Evolutionary conservation across 2,888 invertebrate genomes (phyloP), one percentile per base, ranked within the genome.

Genomic region (Parascotia fuliginaria): DNA sequence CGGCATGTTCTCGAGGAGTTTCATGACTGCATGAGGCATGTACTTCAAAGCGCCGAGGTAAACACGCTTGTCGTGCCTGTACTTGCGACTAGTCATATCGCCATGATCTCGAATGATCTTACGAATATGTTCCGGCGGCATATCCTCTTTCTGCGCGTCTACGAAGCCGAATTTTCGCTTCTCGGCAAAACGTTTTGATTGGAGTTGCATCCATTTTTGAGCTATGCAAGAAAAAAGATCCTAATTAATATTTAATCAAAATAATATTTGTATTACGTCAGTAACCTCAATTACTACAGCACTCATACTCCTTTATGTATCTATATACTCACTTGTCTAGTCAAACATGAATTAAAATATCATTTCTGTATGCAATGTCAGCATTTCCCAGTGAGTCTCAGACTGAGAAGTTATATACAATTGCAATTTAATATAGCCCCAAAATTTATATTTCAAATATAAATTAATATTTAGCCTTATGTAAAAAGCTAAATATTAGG

Each of bases 11-110:
- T 99, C 99, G 52, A 99, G 87, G 1, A 99, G 94, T 80, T 99
- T 99, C 93, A 99, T 95, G 4, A 99, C 99, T 5, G 99, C 99
- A 93, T 99, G 99, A 0, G 99, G 99, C 99, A 99, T 99, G 81
- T 99, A 99, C 83, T 99, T 99, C 38, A 99, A 89, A 2, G 99
- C 99, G 11, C 99, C 99, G 7, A 99, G 93, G 86, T 99, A 99
- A 13, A 99, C 99, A 61, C 99, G 94, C 83, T 99, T 99, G 87
- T 99, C 99, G 79, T 99, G 99, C 43, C 99, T 94, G 86, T 98
- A 99, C 90, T 99, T 99, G 38, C 99, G 94, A 76, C 98, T 99
- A 29, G 98, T 99, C 99, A 99, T 99, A 83, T 99, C 99, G 27
- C 99, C 99, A 87, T 99, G 99, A 89, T 99, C 99, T 46, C 99